A percentile compares a stretch with the other conserved stretches of the same genome.
Conservation (phyloP, 2,888 invertebrate genomes). For the Tetranychus truncatus region DNA sequence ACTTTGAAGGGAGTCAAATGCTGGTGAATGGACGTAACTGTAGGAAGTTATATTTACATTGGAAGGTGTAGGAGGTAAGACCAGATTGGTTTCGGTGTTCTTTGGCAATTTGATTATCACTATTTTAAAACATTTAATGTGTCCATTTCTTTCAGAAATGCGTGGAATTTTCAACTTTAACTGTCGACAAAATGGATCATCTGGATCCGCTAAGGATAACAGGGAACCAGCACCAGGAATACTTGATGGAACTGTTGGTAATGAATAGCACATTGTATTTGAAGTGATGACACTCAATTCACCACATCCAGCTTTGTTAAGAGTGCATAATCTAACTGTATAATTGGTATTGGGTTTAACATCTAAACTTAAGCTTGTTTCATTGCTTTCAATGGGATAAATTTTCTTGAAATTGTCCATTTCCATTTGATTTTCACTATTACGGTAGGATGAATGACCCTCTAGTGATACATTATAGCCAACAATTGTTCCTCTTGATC, state of each 20-base stretch:
- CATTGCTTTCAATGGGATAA: conserved; percentile 20
- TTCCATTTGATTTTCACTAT: conserved; percentile 24
- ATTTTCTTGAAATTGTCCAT: conserved; percentile 24
- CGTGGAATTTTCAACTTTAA: conserved; percentile 46
- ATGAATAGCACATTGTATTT: conserved; percentile 45
- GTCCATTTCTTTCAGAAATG: conserved; percentile 64
- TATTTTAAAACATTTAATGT: conserved; percentile 65
- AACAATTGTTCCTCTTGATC: conserved; percentile 57
- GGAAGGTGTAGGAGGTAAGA: conserved; percentile 36
- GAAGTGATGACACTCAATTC: conserved; percentile 32
- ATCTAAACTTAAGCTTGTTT: conserved; percentile 7
- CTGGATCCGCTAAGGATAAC: neutral
- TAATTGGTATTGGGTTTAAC: conserved; percentile 56
- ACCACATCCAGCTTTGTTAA: conserved; percentile 47
- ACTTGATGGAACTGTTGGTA: conserved; percentile 34
- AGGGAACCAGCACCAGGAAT: conserved; percentile 10
- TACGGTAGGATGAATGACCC: conserved; percentile 23
- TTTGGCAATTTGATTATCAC: conserved; percentile 53
- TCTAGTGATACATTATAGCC: conserved; percentile 46
- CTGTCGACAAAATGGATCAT: conserved; percentile 41
- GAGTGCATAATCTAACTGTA: conserved; percentile 40
- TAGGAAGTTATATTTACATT: conserved; percentile 17
- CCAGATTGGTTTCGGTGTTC: conserved; percentile 32
- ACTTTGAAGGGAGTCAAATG: neutral
- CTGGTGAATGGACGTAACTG: conserved; percentile 14